These are phyloP conservation scores for Acropora yongei DNA, from an alignment of 64 coral and sea anemone species.

Conservation along the genomic window DNA sequence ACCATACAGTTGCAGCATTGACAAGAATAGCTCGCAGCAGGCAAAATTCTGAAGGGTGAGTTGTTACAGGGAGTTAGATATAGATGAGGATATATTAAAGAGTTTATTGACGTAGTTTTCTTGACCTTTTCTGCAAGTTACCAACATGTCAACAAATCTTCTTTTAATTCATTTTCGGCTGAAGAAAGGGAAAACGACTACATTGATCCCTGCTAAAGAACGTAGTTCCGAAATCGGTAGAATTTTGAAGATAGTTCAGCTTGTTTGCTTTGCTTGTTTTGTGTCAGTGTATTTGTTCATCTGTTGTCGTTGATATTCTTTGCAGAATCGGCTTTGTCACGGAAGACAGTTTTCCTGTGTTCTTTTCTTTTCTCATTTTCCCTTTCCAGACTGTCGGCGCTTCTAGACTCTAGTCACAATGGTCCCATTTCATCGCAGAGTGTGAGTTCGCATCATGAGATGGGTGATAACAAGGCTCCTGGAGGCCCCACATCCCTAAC, in stretches of 20 bases:
- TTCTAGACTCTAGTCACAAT: slow-evolving; percentile 79
- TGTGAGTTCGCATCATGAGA: slow-evolving; percentile 67
- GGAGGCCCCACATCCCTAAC: slow-evolving; percentile 87
- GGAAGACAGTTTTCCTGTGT: not conserved
- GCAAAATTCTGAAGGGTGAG: slow-evolving; percentile 81
- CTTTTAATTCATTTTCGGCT: no score
- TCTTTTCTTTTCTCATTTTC: not conserved
- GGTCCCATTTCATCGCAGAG: slow-evolving; percentile 24
- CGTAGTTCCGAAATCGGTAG: no score
- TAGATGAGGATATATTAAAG: no score
- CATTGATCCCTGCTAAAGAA: no score
- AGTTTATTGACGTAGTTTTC: no score
- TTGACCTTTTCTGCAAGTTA: no score
- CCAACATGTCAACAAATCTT: no score
- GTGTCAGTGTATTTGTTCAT: no score
- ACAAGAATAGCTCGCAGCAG: slow-evolving; percentile 90
- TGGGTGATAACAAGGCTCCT: slow-evolving; percentile 91
- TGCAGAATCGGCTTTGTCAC: not conserved
- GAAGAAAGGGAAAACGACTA: no score
- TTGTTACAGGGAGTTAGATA: not conserved
- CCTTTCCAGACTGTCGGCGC: slow-evolving; percentile 65
- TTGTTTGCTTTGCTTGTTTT: no score
- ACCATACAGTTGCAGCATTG: slow-evolving; percentile 92
- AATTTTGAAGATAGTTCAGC: no score
- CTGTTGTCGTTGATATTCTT: no score